phyloP scores from a whole-genome alignment of 1,140 invertebrate species.

The Panagrolaimus sp. region DNA sequence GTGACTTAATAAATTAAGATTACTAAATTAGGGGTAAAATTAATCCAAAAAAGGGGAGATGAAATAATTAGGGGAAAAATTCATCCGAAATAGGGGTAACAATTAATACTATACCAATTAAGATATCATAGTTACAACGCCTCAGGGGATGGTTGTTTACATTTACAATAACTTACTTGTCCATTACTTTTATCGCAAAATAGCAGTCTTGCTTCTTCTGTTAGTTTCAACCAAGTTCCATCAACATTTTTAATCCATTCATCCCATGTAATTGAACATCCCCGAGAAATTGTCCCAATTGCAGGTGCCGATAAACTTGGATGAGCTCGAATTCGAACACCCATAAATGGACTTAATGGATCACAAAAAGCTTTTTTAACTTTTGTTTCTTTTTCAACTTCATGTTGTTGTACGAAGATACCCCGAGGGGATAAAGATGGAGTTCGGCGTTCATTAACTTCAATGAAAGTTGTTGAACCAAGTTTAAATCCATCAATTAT shows the following conservation, averaged over 20 bases:
- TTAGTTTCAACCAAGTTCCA: conserved; percentile 86
- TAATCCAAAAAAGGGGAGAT: too few species aligned
- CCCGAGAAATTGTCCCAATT: conserved; percentile 79
- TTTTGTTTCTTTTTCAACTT: conserved; percentile 56
- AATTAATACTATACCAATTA: too few species aligned
- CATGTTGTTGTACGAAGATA: conserved; percentile 60
- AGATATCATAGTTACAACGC: too few species aligned
- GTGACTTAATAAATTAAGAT: too few species aligned
- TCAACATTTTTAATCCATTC: conserved; percentile 91
- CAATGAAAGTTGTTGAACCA: conserved; percentile 7
- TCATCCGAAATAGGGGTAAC: too few species aligned
- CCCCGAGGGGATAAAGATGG: conserved; percentile 9
- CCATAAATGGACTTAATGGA: conserved; percentile 66
- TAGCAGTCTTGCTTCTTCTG: conserved; percentile 68
- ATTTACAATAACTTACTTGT: neutral
- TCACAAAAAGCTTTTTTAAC: conserved; percentile 46
- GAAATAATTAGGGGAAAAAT: too few species aligned
- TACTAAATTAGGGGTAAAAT: too few species aligned
- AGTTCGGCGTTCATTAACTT: conserved; percentile 20
- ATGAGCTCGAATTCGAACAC: conserved; percentile 79
- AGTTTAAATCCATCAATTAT: conserved; percentile 51
- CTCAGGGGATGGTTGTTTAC: too few species aligned
- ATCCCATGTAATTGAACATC: conserved; percentile 79
- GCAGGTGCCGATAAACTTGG: conserved; percentile 90
- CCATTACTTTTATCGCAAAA: neutral